Percentiles rank a stretch among this genome's conserved stretches.
These are phyloP conservation scores for Furcifer pardalis DNA, from an alignment of 2,797 vertebrate genomes.

Conservation along the genomic window DNA sequence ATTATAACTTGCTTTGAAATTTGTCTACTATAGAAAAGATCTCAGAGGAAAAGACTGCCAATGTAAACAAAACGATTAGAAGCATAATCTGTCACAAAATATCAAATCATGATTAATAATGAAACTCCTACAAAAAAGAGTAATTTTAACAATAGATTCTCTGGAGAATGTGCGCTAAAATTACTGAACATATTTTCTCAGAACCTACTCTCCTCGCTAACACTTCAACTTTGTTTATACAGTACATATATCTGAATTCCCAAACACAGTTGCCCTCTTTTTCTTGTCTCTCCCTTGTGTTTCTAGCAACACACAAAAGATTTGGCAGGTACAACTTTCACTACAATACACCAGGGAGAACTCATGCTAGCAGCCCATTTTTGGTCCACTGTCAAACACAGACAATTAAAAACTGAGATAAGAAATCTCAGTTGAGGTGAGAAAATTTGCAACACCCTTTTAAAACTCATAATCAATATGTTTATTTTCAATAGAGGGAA, in stretches of 20 bases:
- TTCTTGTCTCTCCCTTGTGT: not conserved
- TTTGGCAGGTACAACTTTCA: not conserved
- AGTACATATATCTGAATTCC: not conserved
- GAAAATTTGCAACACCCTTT: too few species aligned
- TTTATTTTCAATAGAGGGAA: too few species aligned
- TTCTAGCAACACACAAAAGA: not conserved
- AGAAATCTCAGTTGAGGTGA: not conserved
- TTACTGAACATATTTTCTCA: not conserved
- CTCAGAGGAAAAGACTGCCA: not conserved
- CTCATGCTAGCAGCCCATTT: not conserved
- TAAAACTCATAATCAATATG: too few species aligned
- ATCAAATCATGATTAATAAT: conserved; percentile 33
- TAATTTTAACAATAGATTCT: not conserved
- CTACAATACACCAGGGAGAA: not conserved
- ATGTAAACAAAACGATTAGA: conserved; percentile 32
- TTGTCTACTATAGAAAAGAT: conserved; percentile 8
- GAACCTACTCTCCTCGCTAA: not conserved
- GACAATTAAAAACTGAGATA: too few species aligned
- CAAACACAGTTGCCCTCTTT: not conserved
- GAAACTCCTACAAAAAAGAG: conserved; percentile 14
- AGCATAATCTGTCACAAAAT: conserved; percentile 15
- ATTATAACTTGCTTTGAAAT: not conserved
- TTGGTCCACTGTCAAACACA: not conserved
- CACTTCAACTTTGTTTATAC: not conserved
- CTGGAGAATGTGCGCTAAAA: not conserved